phyloP scores from a whole-genome alignment of 2,113 vertebrate species.

The Nipponia nippon region DNA sequence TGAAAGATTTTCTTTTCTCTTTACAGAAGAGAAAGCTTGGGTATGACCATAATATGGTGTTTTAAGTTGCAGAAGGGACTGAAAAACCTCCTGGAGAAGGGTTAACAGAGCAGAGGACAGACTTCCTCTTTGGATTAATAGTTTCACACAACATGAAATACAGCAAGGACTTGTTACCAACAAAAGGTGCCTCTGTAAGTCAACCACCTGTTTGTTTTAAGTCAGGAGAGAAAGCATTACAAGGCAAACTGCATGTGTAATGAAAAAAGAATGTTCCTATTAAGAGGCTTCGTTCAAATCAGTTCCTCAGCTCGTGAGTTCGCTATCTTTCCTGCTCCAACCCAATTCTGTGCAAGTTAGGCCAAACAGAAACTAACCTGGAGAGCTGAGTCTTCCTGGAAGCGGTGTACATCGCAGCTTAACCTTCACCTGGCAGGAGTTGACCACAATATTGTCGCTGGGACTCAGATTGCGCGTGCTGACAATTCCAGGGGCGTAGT shows the following conservation, averaged over 20 bases:
- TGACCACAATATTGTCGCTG: conserved; percentile 90
- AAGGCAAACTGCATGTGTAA: neutral
- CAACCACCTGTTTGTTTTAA: neutral
- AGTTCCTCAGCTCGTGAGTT: neutral
- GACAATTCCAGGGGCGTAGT: conserved; percentile 84
- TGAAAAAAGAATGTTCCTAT: neutral
- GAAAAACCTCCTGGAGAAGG: neutral
- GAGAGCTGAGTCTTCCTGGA: conserved; percentile 61
- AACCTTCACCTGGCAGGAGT: conserved; percentile 86
- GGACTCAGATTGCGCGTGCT: conserved; percentile 85
- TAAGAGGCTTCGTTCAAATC: neutral
- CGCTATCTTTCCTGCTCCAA: neutral
- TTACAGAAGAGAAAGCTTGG: neutral
- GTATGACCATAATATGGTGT: neutral
- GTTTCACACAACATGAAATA: neutral
- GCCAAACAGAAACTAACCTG: conserved; percentile 65
- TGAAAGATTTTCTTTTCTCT: neutral
- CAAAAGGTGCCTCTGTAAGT: neutral
- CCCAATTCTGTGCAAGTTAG: neutral
- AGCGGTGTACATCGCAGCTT: conserved; percentile 74
- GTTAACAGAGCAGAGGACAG: neutral
- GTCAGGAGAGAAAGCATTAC: neutral
- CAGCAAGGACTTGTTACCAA: neutral
- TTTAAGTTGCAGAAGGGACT: neutral
- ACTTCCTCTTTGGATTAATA: neutral